phyloP scores from a whole-genome alignment of 2,113 vertebrate species.

The Pandion haliaetus region DNA sequence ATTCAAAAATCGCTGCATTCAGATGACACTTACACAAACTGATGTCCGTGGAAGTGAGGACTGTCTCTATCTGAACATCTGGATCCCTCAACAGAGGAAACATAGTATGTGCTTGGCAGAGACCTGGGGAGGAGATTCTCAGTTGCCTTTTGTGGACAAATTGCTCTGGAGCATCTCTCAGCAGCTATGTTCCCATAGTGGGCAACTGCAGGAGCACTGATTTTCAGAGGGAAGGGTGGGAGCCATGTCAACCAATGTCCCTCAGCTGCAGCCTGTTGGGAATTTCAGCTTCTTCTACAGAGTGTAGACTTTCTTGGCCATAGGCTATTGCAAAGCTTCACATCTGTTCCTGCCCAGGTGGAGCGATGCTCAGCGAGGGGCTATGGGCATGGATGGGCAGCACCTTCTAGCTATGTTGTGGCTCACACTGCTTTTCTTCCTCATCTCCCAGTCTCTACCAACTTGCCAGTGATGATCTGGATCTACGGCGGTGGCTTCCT shows the following conservation, averaged over 20 bases:
- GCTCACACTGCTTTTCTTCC: neutral
- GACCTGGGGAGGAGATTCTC: neutral
- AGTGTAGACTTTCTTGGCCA: neutral
- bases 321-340: neutral
- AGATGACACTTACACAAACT: slow-evolving; percentile 75
- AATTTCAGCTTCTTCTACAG: neutral
- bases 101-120: slow-evolving; percentile 38
- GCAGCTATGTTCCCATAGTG: neutral
- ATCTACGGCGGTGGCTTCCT: slow-evolving; percentile 89
- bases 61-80: slow-evolving; percentile 95
- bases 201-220: neutral
- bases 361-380: rapidly evolving
- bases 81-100: slow-evolving; percentile 83
- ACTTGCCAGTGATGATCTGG: slow-evolving; percentile 90
- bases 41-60: slow-evolving; percentile 79
- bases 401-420: neutral
- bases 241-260: neutral
- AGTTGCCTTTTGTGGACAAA: neutral
- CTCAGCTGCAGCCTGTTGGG: neutral
- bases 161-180: neutral
- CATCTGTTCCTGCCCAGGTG: neutral
- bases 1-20: slow-evolving; percentile 80
- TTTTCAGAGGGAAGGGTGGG: neutral
- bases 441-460: slow-evolving; percentile 77
- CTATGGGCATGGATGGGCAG: neutral